Evolutionary conservation across 2,797 vertebrate genomes (phyloP).

Genomic region (Galaxias olidus): DNA sequence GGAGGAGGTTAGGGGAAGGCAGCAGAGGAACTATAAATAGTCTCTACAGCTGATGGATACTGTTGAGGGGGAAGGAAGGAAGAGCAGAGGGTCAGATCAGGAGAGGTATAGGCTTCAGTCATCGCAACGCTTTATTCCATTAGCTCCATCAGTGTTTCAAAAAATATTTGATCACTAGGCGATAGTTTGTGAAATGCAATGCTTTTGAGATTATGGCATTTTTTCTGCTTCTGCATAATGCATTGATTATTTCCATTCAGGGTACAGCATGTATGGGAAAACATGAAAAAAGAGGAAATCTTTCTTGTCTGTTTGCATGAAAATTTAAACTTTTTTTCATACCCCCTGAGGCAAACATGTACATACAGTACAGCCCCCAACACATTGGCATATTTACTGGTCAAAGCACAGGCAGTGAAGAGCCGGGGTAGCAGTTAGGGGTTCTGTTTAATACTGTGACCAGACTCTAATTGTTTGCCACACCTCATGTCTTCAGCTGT

Average conservation of each 20-base stretch:
- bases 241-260: neutral
- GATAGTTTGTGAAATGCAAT: too few species aligned
- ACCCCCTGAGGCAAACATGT: too few species aligned
- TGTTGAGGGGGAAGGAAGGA: conserved; percentile 43
- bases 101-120: conserved; percentile 41
- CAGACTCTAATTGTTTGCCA: conserved; percentile 15
- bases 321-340: too few species aligned
- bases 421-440: too few species aligned
- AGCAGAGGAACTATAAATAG: conserved; percentile 75
- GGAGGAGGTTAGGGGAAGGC: conserved; percentile 70
- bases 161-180: neutral
- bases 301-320: too few species aligned
- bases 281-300: too few species aligned
- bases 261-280: too few species aligned
- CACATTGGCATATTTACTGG: too few species aligned
- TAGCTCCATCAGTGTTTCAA: conserved; percentile 20
- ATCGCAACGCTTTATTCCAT: conserved; percentile 41
- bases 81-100: conserved; percentile 28
- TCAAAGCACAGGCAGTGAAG: too few species aligned
- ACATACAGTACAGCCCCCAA: too few species aligned
- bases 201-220: neutral
- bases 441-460: neutral
- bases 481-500: conserved; percentile 53
- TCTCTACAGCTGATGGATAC: conserved; percentile 75
- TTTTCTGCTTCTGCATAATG: neutral